Percentiles rank a stretch among this genome's conserved stretches.
phyloP scores from a whole-genome alignment of 2,113 vertebrate species.

The Microtus oregoni region DNA sequence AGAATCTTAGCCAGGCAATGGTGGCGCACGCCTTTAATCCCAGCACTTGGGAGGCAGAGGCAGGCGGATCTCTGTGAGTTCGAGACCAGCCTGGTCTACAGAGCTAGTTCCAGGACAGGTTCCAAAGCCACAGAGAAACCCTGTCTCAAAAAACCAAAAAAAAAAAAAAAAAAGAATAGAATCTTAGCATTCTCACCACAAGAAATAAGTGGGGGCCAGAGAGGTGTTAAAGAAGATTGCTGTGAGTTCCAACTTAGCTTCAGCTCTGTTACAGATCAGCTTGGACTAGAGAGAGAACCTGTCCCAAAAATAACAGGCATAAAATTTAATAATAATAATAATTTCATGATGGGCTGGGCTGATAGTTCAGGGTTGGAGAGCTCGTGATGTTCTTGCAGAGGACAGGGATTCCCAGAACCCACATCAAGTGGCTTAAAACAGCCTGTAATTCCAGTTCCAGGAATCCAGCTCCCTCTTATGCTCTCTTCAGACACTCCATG shows the following conservation, averaged over 20 bases:
- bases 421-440: not conserved
- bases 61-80: too few species aligned
- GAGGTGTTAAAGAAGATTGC: not conserved
- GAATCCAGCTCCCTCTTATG: not conserved
- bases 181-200: not conserved
- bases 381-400: not conserved
- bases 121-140: too few species aligned
- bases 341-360: not conserved
- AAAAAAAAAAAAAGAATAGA: not conserved
- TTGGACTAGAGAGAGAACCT: too few species aligned
- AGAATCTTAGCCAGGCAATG: not conserved
- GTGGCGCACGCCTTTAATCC: too few species aligned
- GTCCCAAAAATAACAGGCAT: not conserved
- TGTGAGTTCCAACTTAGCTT: not conserved
- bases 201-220: not conserved
- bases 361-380: not conserved
- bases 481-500: not conserved
- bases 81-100: too few species aligned
- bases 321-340: not conserved
- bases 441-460: not conserved
- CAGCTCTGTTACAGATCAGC: not conserved
- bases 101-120: too few species aligned
- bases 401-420: not conserved
- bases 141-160: too few species aligned
- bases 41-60: too few species aligned